These are phyloP conservation scores for Nothocercus nigrocapillus DNA, from an alignment of 2,113 vertebrate genomes.

Conservation along the genomic window DNA sequence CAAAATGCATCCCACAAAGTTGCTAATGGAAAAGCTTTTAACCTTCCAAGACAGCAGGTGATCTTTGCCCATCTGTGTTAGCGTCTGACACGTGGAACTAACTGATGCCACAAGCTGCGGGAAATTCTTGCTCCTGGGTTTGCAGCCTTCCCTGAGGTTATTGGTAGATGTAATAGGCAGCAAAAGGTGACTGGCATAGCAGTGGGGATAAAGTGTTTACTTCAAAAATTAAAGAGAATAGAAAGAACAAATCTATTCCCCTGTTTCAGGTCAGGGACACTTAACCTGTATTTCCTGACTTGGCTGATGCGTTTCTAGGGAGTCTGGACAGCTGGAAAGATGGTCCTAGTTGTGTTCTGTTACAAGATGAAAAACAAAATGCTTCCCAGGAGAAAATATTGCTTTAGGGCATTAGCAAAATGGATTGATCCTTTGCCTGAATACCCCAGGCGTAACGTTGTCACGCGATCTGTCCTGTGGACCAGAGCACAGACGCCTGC, in stretches of 20 bases:
- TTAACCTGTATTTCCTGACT: rapidly evolving
- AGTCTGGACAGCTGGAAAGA: neutral
- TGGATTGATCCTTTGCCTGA: neutral
- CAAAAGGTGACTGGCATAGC: neutral
- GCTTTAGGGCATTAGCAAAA: neutral
- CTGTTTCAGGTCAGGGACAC: rapidly evolving
- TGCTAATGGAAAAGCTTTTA: conserved; percentile 80
- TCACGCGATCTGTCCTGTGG: neutral
- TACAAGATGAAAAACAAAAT: rapidly evolving
- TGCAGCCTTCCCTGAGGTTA: neutral
- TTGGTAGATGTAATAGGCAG: neutral
- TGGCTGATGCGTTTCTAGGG: rapidly evolving
- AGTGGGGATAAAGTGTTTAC: neutral
- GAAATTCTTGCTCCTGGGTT: neutral
- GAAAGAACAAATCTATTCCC: neutral
- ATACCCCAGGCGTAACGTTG: neutral
- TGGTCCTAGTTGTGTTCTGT: neutral
- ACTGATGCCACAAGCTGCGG: neutral
- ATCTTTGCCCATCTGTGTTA: conserved; percentile 10
- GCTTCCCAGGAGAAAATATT: rapidly evolving
- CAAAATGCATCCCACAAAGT: conserved; percentile 6
- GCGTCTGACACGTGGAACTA: neutral
- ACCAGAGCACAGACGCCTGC: too few relatives aligned
- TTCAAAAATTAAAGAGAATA: neutral
- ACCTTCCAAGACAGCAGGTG: conserved; percentile 35